These are phyloP conservation scores for Montipora sp. DNA, from an alignment of 64 coral and sea anemone genomes.

Conservation along the genomic window DNA sequence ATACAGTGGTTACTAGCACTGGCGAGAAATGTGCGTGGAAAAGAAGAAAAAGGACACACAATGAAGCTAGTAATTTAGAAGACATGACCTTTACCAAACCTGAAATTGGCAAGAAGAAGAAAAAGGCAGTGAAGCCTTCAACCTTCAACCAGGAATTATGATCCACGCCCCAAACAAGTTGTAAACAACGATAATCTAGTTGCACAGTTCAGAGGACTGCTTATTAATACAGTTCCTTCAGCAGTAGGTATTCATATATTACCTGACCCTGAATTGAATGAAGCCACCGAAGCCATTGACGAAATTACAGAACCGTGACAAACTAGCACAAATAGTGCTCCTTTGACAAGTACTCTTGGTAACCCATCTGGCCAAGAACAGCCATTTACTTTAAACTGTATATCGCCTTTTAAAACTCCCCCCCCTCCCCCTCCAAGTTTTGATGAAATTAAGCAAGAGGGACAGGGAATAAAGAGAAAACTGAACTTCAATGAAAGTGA, in stretches of 20 bases:
- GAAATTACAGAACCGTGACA: constrained; percentile 1
- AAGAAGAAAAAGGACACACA: constrained; percentile 45
- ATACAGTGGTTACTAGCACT: constrained; percentile 45
- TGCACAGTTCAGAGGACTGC: constrained; percentile 25
- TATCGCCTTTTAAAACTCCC: too few species aligned
- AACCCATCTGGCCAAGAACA: not conserved
- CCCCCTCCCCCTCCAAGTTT: too few species aligned
- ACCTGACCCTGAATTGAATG: constrained; percentile 24
- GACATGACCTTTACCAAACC: constrained; percentile 66
- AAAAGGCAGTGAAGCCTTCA: constrained; percentile 36
- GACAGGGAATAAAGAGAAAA: too few species aligned
- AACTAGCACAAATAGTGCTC: not conserved
- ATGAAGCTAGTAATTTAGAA: constrained; percentile 28
- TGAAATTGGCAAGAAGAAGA: constrained; percentile 27
- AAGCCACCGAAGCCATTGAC: not conserved
- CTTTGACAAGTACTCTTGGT: not conserved
- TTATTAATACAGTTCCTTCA: constrained; percentile 17
- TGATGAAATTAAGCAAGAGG: too few species aligned
- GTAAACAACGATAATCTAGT: constrained; percentile 11
- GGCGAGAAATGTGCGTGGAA: constrained; percentile 47
- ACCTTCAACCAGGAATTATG: constrained; percentile 17
- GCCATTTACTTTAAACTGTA: not conserved
- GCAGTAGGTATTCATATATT: constrained; percentile 27
- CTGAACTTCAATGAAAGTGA: too few species aligned
- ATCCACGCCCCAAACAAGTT: constrained; percentile 22